phyloP scores from a whole-genome alignment of 2,797 vertebrate species.

The Acipenser transmontanus region DNA sequence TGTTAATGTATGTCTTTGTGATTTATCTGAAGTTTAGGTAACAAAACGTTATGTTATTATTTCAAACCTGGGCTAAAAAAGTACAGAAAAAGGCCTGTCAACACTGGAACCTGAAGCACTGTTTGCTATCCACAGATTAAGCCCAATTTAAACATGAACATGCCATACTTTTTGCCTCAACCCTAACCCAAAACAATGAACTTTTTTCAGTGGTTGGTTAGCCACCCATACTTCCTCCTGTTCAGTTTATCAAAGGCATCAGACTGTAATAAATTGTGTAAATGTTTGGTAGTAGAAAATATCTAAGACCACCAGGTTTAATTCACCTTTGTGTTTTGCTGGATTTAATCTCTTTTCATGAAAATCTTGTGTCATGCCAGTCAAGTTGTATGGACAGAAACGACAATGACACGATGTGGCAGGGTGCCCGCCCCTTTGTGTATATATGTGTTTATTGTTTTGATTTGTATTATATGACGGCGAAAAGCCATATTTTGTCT shows the following conservation, averaged over 20 bases:
- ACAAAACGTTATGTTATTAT: too few relatives aligned
- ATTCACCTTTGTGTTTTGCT: neutral
- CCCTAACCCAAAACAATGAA: constrained; percentile 57
- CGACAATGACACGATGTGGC: too few relatives aligned
- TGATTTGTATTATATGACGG: too few relatives aligned
- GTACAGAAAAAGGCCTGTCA: neutral
- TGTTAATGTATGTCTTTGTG: too few relatives aligned
- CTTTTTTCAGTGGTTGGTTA: constrained; percentile 43
- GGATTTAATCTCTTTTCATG: too few relatives aligned
- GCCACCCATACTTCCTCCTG: constrained; percentile 43
- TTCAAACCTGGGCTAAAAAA: too few relatives aligned
- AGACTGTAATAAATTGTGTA: constrained; percentile 59
- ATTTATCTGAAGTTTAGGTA: too few relatives aligned
- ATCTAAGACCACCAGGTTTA: constrained; percentile 40
- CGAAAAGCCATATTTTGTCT: too few relatives aligned
- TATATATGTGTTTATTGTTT: too few relatives aligned
- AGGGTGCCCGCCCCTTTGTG: too few relatives aligned
- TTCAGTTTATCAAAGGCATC: constrained; percentile 41
- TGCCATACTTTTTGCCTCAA: constrained; percentile 31
- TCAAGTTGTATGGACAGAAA: too few relatives aligned
- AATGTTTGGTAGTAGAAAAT: constrained; percentile 60
- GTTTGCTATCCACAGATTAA: constrained; percentile 27
- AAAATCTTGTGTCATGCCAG: too few relatives aligned
- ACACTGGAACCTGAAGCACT: constrained; percentile 20
- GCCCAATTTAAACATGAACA: constrained; percentile 31